A percentile compares a stretch with the other conserved stretches of the same genome.
These are phyloP conservation scores for Drosophila rubida DNA, from an alignment of 2,888 invertebrate genomes.

Conservation along the genomic window DNA sequence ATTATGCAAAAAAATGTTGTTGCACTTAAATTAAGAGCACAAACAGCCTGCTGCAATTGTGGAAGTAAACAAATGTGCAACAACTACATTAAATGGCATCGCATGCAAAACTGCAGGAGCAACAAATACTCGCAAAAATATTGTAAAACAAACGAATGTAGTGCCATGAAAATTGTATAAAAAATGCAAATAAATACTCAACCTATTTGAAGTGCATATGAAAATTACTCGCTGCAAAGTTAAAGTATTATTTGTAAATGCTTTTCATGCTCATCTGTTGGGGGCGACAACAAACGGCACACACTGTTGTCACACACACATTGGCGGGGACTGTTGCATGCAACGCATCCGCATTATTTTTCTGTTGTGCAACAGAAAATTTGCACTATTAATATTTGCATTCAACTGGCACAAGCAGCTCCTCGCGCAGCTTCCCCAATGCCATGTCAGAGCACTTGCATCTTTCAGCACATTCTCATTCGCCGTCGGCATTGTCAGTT, in stretches of 20 bases:
- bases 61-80: conserved; percentile 31
- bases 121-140: background rate
- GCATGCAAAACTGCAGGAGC: conserved; percentile 31
- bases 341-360: conserved; percentile 38
- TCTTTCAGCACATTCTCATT: conserved; percentile 59
- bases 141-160: conserved; percentile 16
- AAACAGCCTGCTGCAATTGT: conserved; percentile 33
- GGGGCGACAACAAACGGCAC: conserved; percentile 21
- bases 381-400: conserved; percentile 77
- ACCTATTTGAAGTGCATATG: background rate
- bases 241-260: background rate
- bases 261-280: conserved; percentile 13
- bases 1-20: conserved; percentile 40
- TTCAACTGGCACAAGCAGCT: conserved; percentile 55
- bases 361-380: conserved; percentile 63
- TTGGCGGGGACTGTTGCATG: conserved; percentile 21
- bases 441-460: conserved; percentile 16
- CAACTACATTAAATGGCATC: conserved; percentile 57
- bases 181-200: background rate
- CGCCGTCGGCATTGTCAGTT: conserved; percentile 63
- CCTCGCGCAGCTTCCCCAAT: conserved; percentile 5
- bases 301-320: conserved; percentile 21
- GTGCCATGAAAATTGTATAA: background rate
- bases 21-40: conserved; percentile 58
- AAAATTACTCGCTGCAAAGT: background rate